Base-by-base conservation (phyloP, 2,113 vertebrate genomes). In the Columbina picui region DNA sequence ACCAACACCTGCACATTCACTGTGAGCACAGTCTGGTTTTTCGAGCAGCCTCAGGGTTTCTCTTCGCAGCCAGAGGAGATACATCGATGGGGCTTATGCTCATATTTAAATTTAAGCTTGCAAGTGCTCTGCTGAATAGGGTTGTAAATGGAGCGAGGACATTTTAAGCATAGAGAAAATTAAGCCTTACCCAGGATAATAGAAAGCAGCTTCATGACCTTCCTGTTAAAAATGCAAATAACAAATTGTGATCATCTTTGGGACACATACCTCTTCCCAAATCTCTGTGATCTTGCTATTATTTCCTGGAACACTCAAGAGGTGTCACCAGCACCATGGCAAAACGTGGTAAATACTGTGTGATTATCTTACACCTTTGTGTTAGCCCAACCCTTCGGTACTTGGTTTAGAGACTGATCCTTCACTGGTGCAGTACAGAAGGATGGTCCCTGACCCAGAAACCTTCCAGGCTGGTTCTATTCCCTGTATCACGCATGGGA, bases 21-120 rank as follows among this genome's bases (percentile, higher is more conserved):
- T 77, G 55, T 20, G 76, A 96, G 65, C 79, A 69, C 75, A 59
- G 83, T 9, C 86, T 95, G 93, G 1, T 84, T 93, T 86, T 80
- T 57, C 9, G 74, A 80, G 84, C 65, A 96, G 91, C 89, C 95
- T 92, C 60, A 23, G 92, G 94, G 86, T 71, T 94, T 89, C 93
- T 90, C n/a, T 94, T 81, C 86, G 73, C 73, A 93, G 96, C 84
- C 76, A 56, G 89, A 91, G 56, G 69, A 84, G 52, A 71, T 76
- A 73, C n/a, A 82, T 84, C 29, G 14, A 47, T 50, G 83, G 89
- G 84, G 71, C 71, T 91, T 89, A 75, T 78, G 68, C 77, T 84
- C 69, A 5, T 68, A 26, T 78, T 92, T 91, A 93, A 95, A 94
- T 94, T 83, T 82, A 87, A 79, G 22, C 53, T 91, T 76, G 74